phyloP scores from a whole-genome alignment of 2,888 invertebrate species.

The Lathronympha strigana region DNA sequence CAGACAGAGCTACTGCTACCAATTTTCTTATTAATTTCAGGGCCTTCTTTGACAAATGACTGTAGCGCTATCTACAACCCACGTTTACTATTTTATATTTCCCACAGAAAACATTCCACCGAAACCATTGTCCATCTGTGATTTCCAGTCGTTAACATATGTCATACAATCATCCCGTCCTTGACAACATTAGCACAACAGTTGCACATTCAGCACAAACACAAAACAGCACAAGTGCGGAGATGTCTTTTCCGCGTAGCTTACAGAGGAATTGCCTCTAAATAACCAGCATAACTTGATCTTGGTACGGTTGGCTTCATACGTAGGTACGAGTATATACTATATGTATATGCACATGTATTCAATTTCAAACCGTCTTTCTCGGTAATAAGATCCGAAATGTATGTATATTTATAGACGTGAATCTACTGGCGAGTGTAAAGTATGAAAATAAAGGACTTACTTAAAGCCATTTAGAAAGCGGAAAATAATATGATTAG shows the following conservation, averaged over 20 bases:
- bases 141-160: conserved; percentile 20
- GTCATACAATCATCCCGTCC: conserved; percentile 10
- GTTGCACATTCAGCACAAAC: conserved; percentile 10
- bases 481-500: no score
- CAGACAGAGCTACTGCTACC: no score
- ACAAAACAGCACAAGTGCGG: conserved; percentile 4
- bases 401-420: no score
- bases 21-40: no score
- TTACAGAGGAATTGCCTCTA: neutral
- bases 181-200: conserved; percentile 24
- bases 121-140: conserved; percentile 11
- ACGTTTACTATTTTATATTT: neutral
- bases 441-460: no score
- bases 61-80: no score
- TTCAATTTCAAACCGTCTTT: no score
- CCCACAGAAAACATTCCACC: neutral
- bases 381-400: no score
- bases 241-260: neutral
- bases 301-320: neutral
- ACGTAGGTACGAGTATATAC: neutral
- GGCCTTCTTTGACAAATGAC: no score
- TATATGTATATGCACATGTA: no score
- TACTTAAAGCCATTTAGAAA: no score
- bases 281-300: neutral
- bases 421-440: no score